Evolutionary conservation across 2,888 invertebrate genomes (phyloP).

Genomic region (Biston betularia): DNA sequence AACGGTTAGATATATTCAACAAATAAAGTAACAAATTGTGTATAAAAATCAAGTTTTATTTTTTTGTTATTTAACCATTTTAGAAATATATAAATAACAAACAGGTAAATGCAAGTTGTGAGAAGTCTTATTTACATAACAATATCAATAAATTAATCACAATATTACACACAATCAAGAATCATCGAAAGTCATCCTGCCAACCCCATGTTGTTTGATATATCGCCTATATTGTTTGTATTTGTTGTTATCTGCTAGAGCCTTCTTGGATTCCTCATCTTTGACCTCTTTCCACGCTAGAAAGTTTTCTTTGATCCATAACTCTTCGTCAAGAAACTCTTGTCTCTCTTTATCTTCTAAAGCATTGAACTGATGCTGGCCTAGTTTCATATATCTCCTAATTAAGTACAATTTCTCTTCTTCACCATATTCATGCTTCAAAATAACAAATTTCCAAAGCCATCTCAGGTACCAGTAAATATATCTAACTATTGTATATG

Average conservation of each 20-base stretch:
- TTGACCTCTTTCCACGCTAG: constrained; percentile 91
- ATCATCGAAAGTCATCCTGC: constrained; percentile 96
- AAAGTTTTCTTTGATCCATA: constrained; percentile 95
- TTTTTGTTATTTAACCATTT: constrained; percentile 49
- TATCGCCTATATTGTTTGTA: constrained; percentile 96
- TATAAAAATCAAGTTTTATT: constrained; percentile 70
- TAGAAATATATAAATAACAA: constrained; percentile 17
- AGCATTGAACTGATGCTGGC: constrained; percentile 89
- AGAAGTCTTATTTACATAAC: constrained; percentile 27
- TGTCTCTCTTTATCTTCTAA: constrained; percentile 91
- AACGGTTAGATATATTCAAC: constrained; percentile 69
- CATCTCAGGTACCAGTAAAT: constrained; percentile 92
- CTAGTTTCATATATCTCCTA: constrained; percentile 91
- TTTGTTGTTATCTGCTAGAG: constrained; percentile 93
- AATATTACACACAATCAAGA: constrained; percentile 73
- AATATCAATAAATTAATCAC: constrained; percentile 42
- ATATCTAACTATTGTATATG: constrained; percentile 90
- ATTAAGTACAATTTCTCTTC: constrained; percentile 95
- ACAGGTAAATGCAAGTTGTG: constrained; percentile 27
- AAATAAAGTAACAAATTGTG: constrained; percentile 81
- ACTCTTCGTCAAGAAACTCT: constrained; percentile 90
- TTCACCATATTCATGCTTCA: constrained; percentile 91
- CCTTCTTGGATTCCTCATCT: constrained; percentile 94
- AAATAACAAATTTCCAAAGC: constrained; percentile 92
- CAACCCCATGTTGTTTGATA: constrained; percentile 95